These are phyloP conservation scores for Mus pahari DNA, from an alignment of 2,113 vertebrate species.

Conservation along the genomic window DNA sequence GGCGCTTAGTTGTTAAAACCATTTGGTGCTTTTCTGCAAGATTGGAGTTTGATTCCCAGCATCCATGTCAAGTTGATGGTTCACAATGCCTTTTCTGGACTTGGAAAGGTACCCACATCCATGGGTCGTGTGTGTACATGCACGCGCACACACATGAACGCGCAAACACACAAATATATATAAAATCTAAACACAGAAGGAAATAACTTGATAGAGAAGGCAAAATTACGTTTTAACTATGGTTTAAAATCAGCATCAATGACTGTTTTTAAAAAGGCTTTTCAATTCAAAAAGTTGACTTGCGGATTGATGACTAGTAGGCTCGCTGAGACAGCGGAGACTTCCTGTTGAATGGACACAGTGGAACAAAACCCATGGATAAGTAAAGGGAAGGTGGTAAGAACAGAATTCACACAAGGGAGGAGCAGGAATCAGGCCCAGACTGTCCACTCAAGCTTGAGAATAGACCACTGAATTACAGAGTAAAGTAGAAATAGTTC, in stretches of 20 bases:
- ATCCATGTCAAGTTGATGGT: background rate
- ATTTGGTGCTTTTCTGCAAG: background rate
- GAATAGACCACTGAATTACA: background rate
- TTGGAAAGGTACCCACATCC: no score
- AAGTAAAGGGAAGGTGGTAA: conserved; percentile 22
- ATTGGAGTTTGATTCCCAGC: background rate
- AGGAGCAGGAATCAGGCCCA: conserved; percentile 28
- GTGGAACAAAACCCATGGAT: background rate
- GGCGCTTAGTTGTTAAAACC: no score
- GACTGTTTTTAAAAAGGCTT: conserved; percentile 14
- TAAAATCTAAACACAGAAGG: background rate
- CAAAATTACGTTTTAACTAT: conserved; percentile 43
- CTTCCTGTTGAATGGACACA: conserved; percentile 20
- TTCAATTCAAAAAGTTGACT: conserved; percentile 16
- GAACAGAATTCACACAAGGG: conserved; percentile 26
- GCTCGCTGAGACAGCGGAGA: background rate
- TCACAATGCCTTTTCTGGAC: background rate
- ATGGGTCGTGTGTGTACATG: background rate
- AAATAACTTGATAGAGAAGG: conserved; percentile 55
- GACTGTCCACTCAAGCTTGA: background rate
- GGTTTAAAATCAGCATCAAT: conserved; percentile 48
- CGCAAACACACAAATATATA: background rate
- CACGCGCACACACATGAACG: background rate
- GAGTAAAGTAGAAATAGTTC: conserved; percentile 23
- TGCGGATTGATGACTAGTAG: conserved; percentile 22